A percentile compares a stretch with the other conserved stretches of the same genome.
These are phyloP conservation scores for Brachynemurus nebulosus DNA, from an alignment of 2,888 invertebrate genomes.

Conservation along the genomic window DNA sequence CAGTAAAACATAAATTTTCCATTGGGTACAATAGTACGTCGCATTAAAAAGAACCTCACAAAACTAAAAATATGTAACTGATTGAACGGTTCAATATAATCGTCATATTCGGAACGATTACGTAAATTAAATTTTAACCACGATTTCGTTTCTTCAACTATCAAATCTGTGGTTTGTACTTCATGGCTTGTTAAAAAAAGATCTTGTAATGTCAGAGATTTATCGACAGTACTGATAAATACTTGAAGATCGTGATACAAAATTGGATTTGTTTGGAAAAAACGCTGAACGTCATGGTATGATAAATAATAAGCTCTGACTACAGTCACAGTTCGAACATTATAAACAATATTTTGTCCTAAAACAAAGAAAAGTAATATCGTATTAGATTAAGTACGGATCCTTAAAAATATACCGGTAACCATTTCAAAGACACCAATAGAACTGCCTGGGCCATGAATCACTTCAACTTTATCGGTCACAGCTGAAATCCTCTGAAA, in stretches of 20 bases:
- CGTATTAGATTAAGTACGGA: neutral
- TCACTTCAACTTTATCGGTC: neutral
- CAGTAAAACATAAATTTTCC: neutral
- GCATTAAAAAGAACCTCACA: neutral
- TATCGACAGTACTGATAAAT: neutral
- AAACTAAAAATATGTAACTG: neutral
- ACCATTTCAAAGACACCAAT: neutral
- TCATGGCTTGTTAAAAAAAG: neutral
- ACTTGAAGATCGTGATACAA: neutral
- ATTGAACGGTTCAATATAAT: neutral
- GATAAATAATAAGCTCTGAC: neutral
- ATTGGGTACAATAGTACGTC: conserved; percentile 1
- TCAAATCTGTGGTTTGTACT: neutral
- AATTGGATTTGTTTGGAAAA: neutral
- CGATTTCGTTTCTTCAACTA: neutral
- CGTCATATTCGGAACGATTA: neutral
- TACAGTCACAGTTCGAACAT: neutral
- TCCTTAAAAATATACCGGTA: neutral
- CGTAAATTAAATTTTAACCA: neutral
- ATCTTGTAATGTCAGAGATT: neutral
- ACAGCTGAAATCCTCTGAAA: neutral
- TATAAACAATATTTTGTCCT: neutral
- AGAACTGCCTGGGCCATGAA: neutral
- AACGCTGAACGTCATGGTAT: neutral
- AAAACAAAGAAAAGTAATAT: neutral